phyloP scores from a whole-genome alignment of 2,797 vertebrate genomes.

The Enteromius treurensis region DNA sequence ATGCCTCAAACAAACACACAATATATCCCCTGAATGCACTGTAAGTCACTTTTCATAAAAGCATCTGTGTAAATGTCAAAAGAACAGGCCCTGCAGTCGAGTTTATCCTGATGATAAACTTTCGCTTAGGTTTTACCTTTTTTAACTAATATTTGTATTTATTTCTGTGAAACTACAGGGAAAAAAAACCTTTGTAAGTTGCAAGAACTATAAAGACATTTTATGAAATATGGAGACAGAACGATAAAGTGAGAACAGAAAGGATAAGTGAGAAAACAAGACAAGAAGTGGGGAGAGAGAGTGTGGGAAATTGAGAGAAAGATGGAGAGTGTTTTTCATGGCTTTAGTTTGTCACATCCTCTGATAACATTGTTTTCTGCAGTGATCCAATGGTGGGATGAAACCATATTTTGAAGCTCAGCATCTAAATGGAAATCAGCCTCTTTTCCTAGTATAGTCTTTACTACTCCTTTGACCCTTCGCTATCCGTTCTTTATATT shows the following conservation, averaged over 20 bases:
- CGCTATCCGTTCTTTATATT: not conserved
- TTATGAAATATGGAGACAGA: not conserved
- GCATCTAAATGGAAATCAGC: constrained; percentile 3
- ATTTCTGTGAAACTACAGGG: not conserved
- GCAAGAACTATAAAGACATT: not conserved
- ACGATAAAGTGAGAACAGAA: not conserved
- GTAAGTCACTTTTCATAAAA: constrained; percentile 15
- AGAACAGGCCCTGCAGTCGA: not conserved
- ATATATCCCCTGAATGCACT: not conserved
- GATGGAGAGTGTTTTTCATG: not conserved
- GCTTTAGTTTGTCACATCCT: constrained; percentile 7
- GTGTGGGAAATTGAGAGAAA: not conserved
- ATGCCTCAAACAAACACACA: not conserved
- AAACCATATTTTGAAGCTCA: constrained; percentile 30
- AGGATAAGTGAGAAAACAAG: not conserved
- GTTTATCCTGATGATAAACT: not conserved
- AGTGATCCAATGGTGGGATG: not conserved
- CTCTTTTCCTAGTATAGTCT: not conserved
- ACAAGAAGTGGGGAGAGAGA: not conserved
- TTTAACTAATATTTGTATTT: not conserved
- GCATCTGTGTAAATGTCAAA: not conserved
- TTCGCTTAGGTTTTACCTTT: constrained; percentile 1
- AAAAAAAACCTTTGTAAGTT: not conserved
- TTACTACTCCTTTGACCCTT: not conserved
- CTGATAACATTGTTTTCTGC: constrained; percentile 51